A percentile compares a stretch with the other conserved stretches of the same genome.
phyloP scores from a whole-genome alignment of 2,113 vertebrate species.

The Onychostruthus taczanowskii region DNA sequence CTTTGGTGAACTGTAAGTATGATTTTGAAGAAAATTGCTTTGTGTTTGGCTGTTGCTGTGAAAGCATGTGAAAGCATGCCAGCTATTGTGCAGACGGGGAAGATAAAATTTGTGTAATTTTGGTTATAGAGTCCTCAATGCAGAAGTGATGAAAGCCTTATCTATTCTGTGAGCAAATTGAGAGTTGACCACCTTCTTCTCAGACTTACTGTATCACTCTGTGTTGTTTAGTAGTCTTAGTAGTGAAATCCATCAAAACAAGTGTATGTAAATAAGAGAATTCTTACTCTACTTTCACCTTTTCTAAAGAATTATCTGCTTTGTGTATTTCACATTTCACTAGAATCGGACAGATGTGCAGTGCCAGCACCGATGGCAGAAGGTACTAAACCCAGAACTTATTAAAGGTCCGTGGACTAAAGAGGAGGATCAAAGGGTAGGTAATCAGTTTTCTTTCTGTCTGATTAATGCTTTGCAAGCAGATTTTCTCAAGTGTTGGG shows the following conservation, averaged over 20 bases:
- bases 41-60: not conserved
- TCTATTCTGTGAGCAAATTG: not conserved
- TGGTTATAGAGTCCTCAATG: not conserved
- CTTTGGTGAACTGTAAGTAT: not conserved
- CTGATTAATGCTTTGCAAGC: not conserved
- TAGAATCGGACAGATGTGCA: constrained; percentile 98
- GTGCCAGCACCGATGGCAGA: constrained; percentile 98
- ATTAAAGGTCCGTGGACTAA: constrained; percentile 99
- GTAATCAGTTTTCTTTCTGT: constrained; percentile 72
- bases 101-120: not conserved
- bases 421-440: constrained; percentile 98
- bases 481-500: not conserved
- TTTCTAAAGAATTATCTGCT: not conserved
- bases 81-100: not conserved
- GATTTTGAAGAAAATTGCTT: not conserved
- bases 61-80: not conserved
- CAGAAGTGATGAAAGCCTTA: not conserved
- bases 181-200: not conserved
- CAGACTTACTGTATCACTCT: not conserved
- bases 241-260: not conserved
- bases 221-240: not conserved
- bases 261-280: not conserved
- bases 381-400: constrained; percentile 97
- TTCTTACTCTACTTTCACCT: not conserved
- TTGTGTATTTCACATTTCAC: constrained; percentile 19